phyloP scores from a whole-genome alignment of 2,888 invertebrate genomes.

The Omphaloscelis lunosa region DNA sequence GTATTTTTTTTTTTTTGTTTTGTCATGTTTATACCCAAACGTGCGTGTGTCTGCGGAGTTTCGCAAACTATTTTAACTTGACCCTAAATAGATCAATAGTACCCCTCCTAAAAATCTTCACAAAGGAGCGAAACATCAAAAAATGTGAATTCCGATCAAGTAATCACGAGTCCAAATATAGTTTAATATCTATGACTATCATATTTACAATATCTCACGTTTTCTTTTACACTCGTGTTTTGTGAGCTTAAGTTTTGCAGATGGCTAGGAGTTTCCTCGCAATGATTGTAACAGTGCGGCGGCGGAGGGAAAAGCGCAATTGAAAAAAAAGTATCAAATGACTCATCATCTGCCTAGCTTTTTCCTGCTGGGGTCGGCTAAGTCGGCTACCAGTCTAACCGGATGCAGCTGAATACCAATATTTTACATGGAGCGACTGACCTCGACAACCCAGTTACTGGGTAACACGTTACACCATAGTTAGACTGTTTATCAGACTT shows the following conservation, averaged over 20 bases:
- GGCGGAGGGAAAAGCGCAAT: background rate
- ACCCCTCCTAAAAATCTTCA: background rate
- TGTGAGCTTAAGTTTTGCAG: conserved; percentile 35
- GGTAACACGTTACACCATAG: background rate
- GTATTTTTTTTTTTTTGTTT: too few relatives aligned
- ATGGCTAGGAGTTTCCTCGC: background rate
- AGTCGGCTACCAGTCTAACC: background rate
- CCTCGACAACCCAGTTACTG: background rate
- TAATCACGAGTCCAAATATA: conserved; percentile 40
- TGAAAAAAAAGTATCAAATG: background rate
- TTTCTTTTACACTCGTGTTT: conserved; percentile 19
- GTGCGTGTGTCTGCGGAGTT: too few relatives aligned
- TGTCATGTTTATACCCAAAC: too few relatives aligned
- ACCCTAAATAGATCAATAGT: background rate
- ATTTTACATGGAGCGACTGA: background rate
- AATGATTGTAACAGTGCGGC: background rate
- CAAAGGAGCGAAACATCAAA: conserved; percentile 39
- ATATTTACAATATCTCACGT: conserved; percentile 51
- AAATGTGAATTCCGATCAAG: conserved; percentile 4
- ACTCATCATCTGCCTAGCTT: background rate
- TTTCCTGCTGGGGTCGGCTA: too few relatives aligned
- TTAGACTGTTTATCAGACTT: background rate
- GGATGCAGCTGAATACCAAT: background rate
- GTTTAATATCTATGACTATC: conserved; percentile 50
- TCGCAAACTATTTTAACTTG: background rate